These are phyloP conservation scores for Agriopis marginaria DNA, from an alignment of 2,888 invertebrate genomes.

Conservation along the genomic window DNA sequence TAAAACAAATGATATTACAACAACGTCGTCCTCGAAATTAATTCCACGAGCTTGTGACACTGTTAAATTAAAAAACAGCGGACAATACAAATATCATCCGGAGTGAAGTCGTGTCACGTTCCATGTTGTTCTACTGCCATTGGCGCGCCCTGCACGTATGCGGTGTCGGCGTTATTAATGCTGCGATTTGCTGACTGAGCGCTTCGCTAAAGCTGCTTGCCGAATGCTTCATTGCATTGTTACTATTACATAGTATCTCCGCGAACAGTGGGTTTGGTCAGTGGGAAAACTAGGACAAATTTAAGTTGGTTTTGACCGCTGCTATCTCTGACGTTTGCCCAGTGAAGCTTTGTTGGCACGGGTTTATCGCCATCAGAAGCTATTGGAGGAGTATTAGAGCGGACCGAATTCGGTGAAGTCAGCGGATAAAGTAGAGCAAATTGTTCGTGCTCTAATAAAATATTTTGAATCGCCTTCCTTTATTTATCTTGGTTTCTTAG, in stretches of 20 bases:
- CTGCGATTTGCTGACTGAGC: slow-evolving; percentile 18
- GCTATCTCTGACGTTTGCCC: slow-evolving; percentile 17
- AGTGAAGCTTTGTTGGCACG: slow-evolving; percentile 7
- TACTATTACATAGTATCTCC: slow-evolving; percentile 11
- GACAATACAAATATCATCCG: slow-evolving; percentile 23
- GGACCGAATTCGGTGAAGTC: slow-evolving; percentile 15
- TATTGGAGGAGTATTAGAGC: slow-evolving; percentile 10
- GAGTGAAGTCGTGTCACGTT: slow-evolving; percentile 30
- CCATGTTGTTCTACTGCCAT: slow-evolving; percentile 17
- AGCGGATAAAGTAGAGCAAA: slow-evolving; percentile 21
- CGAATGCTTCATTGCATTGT: slow-evolving; percentile 10
- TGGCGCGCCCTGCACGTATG: slow-evolving; percentile 25
- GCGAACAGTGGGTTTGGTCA: slow-evolving; percentile 11
- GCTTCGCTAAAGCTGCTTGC: slow-evolving; percentile 15
- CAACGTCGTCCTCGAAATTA: slow-evolving; percentile 16
- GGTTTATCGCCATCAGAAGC: slow-evolving; percentile 18
- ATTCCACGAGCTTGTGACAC: slow-evolving; percentile 16
- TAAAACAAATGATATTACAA: slow-evolving; percentile 18
- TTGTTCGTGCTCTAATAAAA: slow-evolving; percentile 12
- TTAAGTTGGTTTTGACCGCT: slow-evolving; percentile 11
- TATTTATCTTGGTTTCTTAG: background rate
- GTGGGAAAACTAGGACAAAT: slow-evolving; percentile 21
- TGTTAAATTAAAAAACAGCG: slow-evolving; percentile 24
- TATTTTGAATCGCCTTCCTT: slow-evolving; percentile 5
- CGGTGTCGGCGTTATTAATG: slow-evolving; percentile 19